Percentiles rank a stretch among this genome's conserved stretches.
These are phyloP conservation scores for Epicampocera succincta DNA, from an alignment of 2,888 invertebrate genomes.

Conservation along the genomic window DNA sequence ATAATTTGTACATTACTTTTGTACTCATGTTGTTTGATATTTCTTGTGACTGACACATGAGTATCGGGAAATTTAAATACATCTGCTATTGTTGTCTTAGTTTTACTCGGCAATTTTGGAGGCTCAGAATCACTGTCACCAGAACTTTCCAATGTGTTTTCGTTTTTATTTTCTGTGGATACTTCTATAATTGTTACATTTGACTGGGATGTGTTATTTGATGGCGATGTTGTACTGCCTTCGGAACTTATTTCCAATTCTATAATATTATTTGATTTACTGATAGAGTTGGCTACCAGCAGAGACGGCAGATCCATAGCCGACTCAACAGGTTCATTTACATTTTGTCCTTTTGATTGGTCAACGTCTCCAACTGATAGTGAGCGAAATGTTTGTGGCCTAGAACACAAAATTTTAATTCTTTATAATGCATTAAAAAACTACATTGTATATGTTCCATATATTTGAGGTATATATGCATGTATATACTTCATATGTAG, in stretches of 20 bases:
- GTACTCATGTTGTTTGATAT: constrained; percentile 75
- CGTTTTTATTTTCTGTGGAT: constrained; percentile 79
- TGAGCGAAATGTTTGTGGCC: constrained; percentile 80
- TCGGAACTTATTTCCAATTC: constrained; percentile 71
- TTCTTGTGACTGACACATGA: constrained; percentile 52
- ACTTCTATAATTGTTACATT: constrained; percentile 86
- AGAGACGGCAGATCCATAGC: constrained; percentile 49
- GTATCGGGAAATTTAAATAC: constrained; percentile 79
- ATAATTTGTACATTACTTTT: constrained; percentile 82
- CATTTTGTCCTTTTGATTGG: constrained; percentile 72
- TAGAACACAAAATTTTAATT: constrained; percentile 58
- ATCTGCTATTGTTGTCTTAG: constrained; percentile 74
- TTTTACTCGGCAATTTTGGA: constrained; percentile 74
- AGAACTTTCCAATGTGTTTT: constrained; percentile 53
- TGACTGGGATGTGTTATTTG: constrained; percentile 75
- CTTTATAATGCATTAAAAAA: neutral
- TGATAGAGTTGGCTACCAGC: constrained; percentile 54
- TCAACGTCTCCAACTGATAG: constrained; percentile 79
- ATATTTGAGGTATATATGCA: no score
- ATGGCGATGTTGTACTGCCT: constrained; percentile 51
- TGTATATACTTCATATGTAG: no score
- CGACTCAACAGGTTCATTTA: constrained; percentile 38
- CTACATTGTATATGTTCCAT: no score
- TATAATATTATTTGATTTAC: constrained; percentile 72
- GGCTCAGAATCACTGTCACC: constrained; percentile 71